phyloP scores from a whole-genome alignment of 2,888 invertebrate genomes.

The Aporophyla nigra region DNA sequence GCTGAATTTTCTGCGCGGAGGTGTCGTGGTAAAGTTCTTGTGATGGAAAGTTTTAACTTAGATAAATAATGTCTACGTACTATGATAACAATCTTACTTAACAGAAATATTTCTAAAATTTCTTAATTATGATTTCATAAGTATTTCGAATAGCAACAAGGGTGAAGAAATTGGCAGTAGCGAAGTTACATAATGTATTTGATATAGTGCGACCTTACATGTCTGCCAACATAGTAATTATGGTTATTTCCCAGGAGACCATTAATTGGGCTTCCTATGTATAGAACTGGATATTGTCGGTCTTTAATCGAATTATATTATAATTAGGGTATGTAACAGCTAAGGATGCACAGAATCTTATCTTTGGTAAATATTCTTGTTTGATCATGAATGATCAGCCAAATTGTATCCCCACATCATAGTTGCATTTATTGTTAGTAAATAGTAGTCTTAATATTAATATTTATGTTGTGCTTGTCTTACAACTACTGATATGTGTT shows the following conservation, averaged over 20 bases:
- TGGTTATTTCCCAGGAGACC: conserved; percentile 22
- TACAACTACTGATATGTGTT: too few species aligned
- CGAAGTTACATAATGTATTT: background rate
- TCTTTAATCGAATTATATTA: too few species aligned
- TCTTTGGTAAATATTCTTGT: background rate
- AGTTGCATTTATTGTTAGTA: too few species aligned
- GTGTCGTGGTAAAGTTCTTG: conserved; percentile 18
- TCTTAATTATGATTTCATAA: background rate
- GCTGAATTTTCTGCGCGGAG: background rate
- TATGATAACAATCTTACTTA: background rate
- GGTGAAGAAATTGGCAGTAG: background rate
- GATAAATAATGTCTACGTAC: background rate
- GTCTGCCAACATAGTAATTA: conserved; percentile 3
- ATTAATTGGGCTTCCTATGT: conserved; percentile 30
- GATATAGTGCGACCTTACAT: background rate
- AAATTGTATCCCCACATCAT: too few species aligned
- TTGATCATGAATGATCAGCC: background rate
- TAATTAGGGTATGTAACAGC: background rate
- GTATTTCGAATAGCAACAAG: background rate
- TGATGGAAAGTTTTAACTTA: conserved; percentile 11
- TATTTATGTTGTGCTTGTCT: too few species aligned
- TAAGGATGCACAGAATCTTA: background rate
- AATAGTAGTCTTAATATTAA: too few species aligned
- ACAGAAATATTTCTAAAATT: too few species aligned
- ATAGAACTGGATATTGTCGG: background rate